phyloP scores from a whole-genome alignment of 2,888 invertebrate species.

The Hirtodrosophila trivittata region DNA sequence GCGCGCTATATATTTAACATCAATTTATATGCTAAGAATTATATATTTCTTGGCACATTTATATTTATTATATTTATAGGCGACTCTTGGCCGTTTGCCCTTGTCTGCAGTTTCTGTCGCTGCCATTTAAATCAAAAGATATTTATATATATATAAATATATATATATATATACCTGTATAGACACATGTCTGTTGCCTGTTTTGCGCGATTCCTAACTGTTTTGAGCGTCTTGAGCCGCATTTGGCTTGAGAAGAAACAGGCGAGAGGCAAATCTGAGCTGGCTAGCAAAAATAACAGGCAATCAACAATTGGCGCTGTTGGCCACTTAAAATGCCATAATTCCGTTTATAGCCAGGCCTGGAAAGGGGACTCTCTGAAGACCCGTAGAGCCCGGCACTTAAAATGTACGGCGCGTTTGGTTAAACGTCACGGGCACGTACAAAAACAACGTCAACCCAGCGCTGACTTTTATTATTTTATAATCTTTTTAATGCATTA shows the following conservation, averaged over 20 bases:
- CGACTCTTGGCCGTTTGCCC: conserved; percentile 48
- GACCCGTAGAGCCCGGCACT: too few relatives aligned
- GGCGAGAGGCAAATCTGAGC: conserved; percentile 23
- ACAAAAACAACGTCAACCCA: conserved; percentile 49
- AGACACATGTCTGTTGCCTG: conserved; percentile 2
- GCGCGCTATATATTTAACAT: too few relatives aligned
- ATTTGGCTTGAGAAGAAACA: conserved; percentile 35
- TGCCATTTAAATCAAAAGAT: conserved; percentile 67
- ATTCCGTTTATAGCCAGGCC: conserved; percentile 62
- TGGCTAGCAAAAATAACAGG: conserved; percentile 18
- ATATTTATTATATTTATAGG: conserved; percentile 45
- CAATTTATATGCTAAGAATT: conserved; percentile 31
- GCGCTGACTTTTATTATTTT: conserved; percentile 74
- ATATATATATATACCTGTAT: conserved; percentile 2
- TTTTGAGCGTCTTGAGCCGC: conserved; percentile 32
- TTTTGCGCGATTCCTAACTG: conserved; percentile 55
- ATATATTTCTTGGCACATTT: conserved; percentile 37
- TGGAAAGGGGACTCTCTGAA: too few relatives aligned
- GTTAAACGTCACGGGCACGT: conserved; percentile 76
- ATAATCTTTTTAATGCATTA: conserved; percentile 59
- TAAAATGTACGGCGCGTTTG: conserved; percentile 64
- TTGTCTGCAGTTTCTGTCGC: conserved; percentile 61
- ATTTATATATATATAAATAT: conserved; percentile 29
- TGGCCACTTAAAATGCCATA: conserved; percentile 76
- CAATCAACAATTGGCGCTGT: conserved; percentile 56